Conservation (phyloP, 2,888 invertebrate species). For the Aleiodes leptofemur region DNA sequence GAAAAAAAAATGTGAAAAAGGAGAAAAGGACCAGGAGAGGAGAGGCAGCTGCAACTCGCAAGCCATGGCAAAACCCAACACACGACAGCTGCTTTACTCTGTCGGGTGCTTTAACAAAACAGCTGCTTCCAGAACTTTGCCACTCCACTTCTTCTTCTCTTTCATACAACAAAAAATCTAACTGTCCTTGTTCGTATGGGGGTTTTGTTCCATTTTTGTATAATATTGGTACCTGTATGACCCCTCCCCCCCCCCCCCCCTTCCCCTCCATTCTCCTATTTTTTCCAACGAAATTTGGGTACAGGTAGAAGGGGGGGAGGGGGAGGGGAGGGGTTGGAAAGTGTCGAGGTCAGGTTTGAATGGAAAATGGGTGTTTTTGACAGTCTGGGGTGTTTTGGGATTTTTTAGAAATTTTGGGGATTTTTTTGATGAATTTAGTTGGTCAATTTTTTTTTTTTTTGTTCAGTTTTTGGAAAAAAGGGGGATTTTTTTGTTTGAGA, state of each 20-base stretch:
- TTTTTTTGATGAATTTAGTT: no score
- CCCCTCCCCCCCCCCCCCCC: background rate
- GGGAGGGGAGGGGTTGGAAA: no score
- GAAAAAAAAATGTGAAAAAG: background rate
- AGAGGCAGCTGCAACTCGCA: constrained; percentile 69
- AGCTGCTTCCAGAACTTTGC: constrained; percentile 66
- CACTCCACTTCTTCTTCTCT: constrained; percentile 47
- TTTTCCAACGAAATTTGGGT: no score
- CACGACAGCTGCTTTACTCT: constrained; percentile 67
- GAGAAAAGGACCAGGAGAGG: constrained; percentile 53
- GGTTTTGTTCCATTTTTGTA: background rate
- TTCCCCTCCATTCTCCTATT: background rate
- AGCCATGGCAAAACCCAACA: constrained; percentile 50
- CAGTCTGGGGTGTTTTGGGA: no score
- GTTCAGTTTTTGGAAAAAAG: no score
- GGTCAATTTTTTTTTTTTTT: no score
- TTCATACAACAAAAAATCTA: background rate
- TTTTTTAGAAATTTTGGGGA: no score
- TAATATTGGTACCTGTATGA: background rate
- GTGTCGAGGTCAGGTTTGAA: no score
- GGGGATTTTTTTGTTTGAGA: no score
- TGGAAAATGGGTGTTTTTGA: no score
- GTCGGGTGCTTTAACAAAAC: constrained; percentile 73
- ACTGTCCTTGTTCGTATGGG: constrained; percentile 18
- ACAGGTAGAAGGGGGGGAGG: no score